A percentile compares a stretch with the other conserved stretches of the same genome.
Conservation (phyloP, 2,113 vertebrate genomes). For the Gobius niger region DNA sequence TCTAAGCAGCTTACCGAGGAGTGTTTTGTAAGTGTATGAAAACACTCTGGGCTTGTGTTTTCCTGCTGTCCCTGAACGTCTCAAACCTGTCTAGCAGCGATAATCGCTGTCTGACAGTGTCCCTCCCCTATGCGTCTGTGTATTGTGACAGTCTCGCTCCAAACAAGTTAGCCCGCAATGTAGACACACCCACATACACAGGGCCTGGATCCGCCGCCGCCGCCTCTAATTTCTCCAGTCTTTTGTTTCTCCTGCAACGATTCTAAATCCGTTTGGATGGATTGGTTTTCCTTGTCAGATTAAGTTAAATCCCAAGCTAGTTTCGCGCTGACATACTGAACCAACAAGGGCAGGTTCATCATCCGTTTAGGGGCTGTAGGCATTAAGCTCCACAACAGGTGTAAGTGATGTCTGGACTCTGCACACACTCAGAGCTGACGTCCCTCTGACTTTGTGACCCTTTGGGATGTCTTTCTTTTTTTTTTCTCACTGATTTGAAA, state of each 20-base stretch:
- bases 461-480: slow-evolving; percentile 1
- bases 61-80: slow-evolving; percentile 13
- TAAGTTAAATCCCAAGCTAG: slow-evolving; percentile 38
- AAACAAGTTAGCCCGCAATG: slow-evolving; percentile 66
- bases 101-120: slow-evolving; percentile 23
- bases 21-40: slow-evolving; percentile 11
- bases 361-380: slow-evolving; percentile 61
- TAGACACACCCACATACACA: slow-evolving; percentile 46
- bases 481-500: not conserved
- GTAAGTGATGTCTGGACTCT: slow-evolving; percentile 46
- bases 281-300: slow-evolving; percentile 42
- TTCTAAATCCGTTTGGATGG: slow-evolving; percentile 21
- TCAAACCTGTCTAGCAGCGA: slow-evolving; percentile 49
- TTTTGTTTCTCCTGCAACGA: slow-evolving; percentile 9
- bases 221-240: not conserved
- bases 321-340: slow-evolving; percentile 36
- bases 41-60: slow-evolving; percentile 26
- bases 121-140: slow-evolving; percentile 24
- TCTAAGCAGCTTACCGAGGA: slow-evolving; percentile 46
- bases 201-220: slow-evolving; percentile 5
- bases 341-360: slow-evolving; percentile 33
- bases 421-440: slow-evolving; percentile 26
- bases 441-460: slow-evolving; percentile 35
- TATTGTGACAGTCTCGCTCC: slow-evolving; percentile 37
- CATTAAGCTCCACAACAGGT: slow-evolving; percentile 65